Base-by-base conservation (phyloP, 2,113 vertebrate genomes). In the Cervus canadensis region DNA sequence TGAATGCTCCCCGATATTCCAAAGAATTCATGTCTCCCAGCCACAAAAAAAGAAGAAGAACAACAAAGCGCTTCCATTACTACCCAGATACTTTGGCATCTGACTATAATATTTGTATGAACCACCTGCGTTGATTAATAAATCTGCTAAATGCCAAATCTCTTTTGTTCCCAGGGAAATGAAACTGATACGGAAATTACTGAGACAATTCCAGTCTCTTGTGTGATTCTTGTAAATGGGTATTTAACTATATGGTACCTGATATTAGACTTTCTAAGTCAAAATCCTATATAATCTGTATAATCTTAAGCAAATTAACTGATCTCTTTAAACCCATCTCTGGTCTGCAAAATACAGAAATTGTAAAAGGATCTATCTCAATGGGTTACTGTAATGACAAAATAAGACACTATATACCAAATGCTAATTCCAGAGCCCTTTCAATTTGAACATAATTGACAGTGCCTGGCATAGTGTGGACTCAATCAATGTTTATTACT, bases 131-230 rank as follows among this genome's bases (percentile, higher is more conserved):
- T 17, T 62, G 19, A 57, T 87, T 36, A 95, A 76, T 84, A 90
- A 90, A 87, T 5, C 45, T 87, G 10, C 21, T 60, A 95, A 94
- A 19, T 89, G 54, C 15, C 79, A 93, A 87, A 93, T 64, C 57
- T 83, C 67, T 93, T 95, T 87, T 92, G 56, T 83, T 87, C 30
- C 45, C 62, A 89, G 15, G 83, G 25, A 93, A 96, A 87, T 62
- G 3, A 93, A 94, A 94, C 43, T 33, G 43, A 57, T 28, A 59
- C 5, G 8, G 14, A 92, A 84, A 90, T 87, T 54, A 87, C 33
- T 89, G 45, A 92, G 74, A 94, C 15, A 43, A 96, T 96, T 92
- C 7, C 43, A 79, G 57, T 85, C 12, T 81, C 78, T 87, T 2
- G 1, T 26, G 10, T 40, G 14, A 90, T 94, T 87, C 74, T 87